A percentile compares a stretch with the other conserved stretches of the same genome.
These are phyloP conservation scores for Aldrovandia affinis DNA, from an alignment of 2,797 vertebrate genomes.

Conservation along the genomic window DNA sequence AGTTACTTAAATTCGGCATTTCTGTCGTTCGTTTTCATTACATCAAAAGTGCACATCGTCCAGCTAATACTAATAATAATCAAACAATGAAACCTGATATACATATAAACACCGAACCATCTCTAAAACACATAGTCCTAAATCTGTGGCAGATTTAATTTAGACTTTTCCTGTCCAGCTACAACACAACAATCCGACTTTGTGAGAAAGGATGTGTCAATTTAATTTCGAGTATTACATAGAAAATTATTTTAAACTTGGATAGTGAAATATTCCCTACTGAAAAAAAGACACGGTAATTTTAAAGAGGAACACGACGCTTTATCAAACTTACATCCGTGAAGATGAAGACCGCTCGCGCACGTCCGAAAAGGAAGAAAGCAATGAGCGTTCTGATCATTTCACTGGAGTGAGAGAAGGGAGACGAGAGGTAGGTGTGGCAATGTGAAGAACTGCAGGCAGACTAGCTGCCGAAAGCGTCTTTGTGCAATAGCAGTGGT, in stretches of 20 bases:
- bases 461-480: conserved; percentile 28
- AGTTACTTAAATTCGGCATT: not conserved
- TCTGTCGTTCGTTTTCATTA: not conserved
- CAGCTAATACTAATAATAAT: not conserved
- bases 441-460: conserved; percentile 16
- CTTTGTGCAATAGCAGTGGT: not conserved
- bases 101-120: not conserved
- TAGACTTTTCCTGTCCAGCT: not conserved
- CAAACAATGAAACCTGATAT: not conserved
- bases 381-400: not conserved
- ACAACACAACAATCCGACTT: not conserved
- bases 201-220: not conserved
- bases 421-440: conserved; percentile 12
- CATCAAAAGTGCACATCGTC: not conserved
- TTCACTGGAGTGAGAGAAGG: not conserved
- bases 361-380: not conserved
- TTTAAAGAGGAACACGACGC: not conserved
- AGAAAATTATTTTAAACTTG: not conserved
- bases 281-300: not conserved
- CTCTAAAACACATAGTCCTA: no score
- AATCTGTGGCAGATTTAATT: not conserved
- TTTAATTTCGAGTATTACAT: not conserved
- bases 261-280: not conserved
- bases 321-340: conserved; percentile 19
- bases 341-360: not conserved